Evolutionary conservation across 1,140 invertebrate genomes (phyloP).

Genomic region (Hetaerina americana): DNA sequence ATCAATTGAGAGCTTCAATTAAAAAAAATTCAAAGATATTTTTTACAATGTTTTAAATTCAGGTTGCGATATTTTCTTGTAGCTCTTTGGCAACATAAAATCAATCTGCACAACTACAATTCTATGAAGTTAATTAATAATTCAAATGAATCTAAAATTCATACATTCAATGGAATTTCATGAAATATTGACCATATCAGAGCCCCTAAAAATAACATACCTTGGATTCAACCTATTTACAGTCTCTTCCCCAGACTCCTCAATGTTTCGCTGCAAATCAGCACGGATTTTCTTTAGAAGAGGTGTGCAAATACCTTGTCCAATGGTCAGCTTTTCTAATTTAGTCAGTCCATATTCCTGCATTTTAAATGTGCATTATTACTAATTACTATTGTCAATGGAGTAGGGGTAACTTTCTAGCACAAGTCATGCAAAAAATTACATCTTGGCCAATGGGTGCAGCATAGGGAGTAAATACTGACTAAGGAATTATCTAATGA

Average conservation of each 20-base stretch:
- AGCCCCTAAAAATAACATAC: slow-evolving; percentile 33
- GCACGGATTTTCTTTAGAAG: slow-evolving; percentile 91
- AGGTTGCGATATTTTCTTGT: too few species aligned
- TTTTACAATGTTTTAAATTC: too few species aligned
- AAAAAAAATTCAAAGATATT: too few species aligned
- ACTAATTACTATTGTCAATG: too few species aligned
- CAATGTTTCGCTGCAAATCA: slow-evolving; percentile 87
- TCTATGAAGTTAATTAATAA: slow-evolving; percentile 1
- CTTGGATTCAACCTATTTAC: slow-evolving; percentile 92
- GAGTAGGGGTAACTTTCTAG: too few species aligned
- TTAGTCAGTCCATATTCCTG: slow-evolving; percentile 94
- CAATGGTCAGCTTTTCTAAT: slow-evolving; percentile 92
- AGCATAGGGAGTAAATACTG: too few species aligned
- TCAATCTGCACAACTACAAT: neutral
- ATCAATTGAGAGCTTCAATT: too few species aligned
- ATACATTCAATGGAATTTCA: neutral
- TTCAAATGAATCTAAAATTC: neutral
- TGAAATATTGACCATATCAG: neutral
- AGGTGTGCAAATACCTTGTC: slow-evolving; percentile 94
- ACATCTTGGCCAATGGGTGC: too few species aligned
- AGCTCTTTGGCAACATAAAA: too few species aligned
- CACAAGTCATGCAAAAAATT: too few species aligned
- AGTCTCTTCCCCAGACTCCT: slow-evolving; percentile 73
- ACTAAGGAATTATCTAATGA: too few species aligned
- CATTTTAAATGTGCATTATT: too few species aligned